Evolutionary conservation across 2,888 invertebrate species (phyloP), one percentile per base, ranked within the genome.

Genomic region (Iphiclides podalirius): DNA sequence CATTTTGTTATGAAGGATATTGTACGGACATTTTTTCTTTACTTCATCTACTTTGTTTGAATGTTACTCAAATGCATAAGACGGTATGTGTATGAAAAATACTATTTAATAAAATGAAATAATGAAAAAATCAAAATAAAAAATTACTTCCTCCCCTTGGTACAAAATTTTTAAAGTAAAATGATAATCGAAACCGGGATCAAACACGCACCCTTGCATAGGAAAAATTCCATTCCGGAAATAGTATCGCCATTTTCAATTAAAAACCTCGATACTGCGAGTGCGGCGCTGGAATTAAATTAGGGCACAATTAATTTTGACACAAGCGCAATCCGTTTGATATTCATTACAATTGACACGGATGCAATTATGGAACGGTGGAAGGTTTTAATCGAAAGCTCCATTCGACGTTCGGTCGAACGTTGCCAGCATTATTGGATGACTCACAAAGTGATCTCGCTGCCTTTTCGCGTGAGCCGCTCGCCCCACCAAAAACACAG

Each of bases 351-450:
- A 14, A 14, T 31, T 37, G 37, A 42, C 14, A 37, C 15, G 16
- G 14, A 16, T 15, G 40, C 43, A 56, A 54, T 51, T 48, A 53
- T 54, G 49, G 52, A 58, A 60, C 60, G 55, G 50, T 56, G 61
- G 62, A 66, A 57, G 59, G 56, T 49, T 60, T 60, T 60, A 69
- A 72, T 70, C 63, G 67, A 63, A 68, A 64, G 61, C 54, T 60
- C 52, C 31, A 31, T 31, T 31, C 50, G 50, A 62, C 60, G 62
- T 54, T 54, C 55, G 52, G 47, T 46, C 54, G 53, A 63, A 61
- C 61, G 58, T 56, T 54, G 52, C 53, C 58, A 51, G 67, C 59
- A 51, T 67, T 72, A 75, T 76, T 70, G 67, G 65, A 55, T 57
- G 62, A 63, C 64, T 66, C 68, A 63, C 65, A 68, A 68, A 69